phyloP scores from a whole-genome alignment of 2,113 vertebrate species.

The Grammomys dolichurus region DNA sequence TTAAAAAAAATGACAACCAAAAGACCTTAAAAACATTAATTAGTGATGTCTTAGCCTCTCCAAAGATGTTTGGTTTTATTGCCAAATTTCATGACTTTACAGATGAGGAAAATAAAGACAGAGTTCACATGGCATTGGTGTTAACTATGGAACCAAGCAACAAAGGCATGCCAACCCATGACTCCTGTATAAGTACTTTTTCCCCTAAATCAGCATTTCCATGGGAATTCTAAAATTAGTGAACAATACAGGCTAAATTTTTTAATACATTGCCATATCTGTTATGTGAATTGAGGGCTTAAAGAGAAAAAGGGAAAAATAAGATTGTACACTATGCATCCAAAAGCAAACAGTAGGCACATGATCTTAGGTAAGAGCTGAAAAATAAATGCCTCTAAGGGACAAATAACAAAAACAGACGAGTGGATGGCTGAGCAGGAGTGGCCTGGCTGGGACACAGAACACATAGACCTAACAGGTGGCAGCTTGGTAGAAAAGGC shows the following conservation, averaged over 20 bases:
- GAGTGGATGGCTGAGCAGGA: background rate
- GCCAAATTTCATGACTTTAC: background rate
- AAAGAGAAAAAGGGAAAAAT: background rate
- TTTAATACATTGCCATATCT: background rate
- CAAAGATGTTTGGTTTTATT: background rate
- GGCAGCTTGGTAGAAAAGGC: background rate
- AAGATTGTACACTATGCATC: background rate
- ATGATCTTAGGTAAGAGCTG: background rate
- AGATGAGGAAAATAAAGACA: background rate
- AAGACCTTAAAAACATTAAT: background rate
- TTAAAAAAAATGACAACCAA: background rate
- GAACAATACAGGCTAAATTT: no score
- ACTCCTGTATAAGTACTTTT: background rate
- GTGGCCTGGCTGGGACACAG: background rate
- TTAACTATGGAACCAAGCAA: background rate
- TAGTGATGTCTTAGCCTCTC: background rate
- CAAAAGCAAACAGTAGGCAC: background rate
- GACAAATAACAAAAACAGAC: background rate
- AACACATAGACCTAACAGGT: background rate
- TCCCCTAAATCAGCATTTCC: background rate
- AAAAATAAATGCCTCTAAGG: background rate
- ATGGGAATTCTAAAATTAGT: background rate
- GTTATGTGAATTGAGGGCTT: background rate
- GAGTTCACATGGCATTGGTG: background rate
- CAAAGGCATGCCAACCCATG: background rate